Evolutionary conservation across 2,797 vertebrate species (phyloP).

Genomic region (Rhynchonycteris naso): DNA sequence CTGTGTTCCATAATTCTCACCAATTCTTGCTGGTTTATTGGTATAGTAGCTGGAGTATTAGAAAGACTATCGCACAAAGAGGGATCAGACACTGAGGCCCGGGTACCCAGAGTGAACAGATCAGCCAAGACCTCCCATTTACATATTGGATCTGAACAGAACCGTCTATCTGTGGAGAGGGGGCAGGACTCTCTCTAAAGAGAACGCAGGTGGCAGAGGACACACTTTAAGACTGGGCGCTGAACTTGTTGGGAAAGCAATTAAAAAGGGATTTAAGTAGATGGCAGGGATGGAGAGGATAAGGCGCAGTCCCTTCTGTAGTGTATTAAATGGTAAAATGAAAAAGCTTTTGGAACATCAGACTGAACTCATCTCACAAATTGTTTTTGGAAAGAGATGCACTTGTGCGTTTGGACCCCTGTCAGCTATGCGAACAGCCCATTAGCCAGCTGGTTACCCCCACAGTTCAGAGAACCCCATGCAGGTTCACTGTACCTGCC

Average conservation of each 20-base stretch:
- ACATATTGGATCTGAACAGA: neutral
- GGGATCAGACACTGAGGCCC: neutral
- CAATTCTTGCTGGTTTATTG: neutral
- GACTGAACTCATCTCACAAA: conserved; percentile 82
- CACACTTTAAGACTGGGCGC: neutral
- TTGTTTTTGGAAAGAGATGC: conserved; percentile 77
- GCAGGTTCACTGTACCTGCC: neutral
- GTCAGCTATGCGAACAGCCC: conserved; percentile 71
- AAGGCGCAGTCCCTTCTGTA: conserved; percentile 75
- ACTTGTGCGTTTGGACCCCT: conserved; percentile 74
- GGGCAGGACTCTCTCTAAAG: neutral
- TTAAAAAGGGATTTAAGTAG: conserved; percentile 76
- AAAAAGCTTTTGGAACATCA: conserved; percentile 81
- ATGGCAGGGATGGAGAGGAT: conserved; percentile 66
- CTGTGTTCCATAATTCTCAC: neutral
- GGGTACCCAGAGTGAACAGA: neutral
- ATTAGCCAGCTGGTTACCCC: conserved; percentile 66
- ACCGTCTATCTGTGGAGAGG: neutral
- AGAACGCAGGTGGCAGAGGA: conserved; percentile 64
- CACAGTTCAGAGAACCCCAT: neutral
- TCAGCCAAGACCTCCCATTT: neutral
- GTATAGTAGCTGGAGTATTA: neutral
- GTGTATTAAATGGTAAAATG: conserved; percentile 81
- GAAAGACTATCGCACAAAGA: neutral
- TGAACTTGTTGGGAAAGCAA: conserved; percentile 63